phyloP scores from a whole-genome alignment of 2,888 invertebrate genomes.

The Spilosoma lubricipeda region DNA sequence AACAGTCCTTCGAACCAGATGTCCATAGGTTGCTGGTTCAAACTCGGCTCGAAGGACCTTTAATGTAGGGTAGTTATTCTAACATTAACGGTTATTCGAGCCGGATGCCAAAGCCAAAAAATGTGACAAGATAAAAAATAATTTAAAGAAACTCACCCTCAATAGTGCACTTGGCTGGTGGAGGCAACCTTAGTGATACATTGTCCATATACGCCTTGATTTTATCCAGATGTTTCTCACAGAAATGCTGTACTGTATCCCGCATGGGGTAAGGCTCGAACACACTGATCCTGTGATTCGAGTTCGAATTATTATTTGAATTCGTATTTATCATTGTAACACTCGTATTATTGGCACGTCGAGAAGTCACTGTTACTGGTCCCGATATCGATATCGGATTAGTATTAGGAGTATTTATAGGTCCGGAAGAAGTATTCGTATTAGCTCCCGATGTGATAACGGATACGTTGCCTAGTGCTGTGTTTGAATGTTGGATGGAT shows the following conservation, averaged over 20 bases:
- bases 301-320: slow-evolving; percentile 50
- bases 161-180: slow-evolving; percentile 97
- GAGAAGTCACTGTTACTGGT: slow-evolving; percentile 84
- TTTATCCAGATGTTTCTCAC: slow-evolving; percentile 97
- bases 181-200: slow-evolving; percentile 93
- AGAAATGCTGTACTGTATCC: slow-evolving; percentile 97
- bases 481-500: slow-evolving; percentile 76
- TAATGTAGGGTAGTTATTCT: no score
- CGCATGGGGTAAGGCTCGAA: slow-evolving; percentile 97
- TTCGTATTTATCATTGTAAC: slow-evolving; percentile 89
- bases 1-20: neutral
- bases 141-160: slow-evolving; percentile 88
- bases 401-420: slow-evolving; percentile 32
- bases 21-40: no score
- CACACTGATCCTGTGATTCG: slow-evolving; percentile 90
- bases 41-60: no score
- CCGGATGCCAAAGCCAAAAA: no score
- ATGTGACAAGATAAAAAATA: neutral
- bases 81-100: no score
- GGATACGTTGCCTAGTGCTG: slow-evolving; percentile 75
- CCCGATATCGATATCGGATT: slow-evolving; percentile 81
- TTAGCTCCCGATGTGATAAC: slow-evolving; percentile 54
- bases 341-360: slow-evolving; percentile 90
- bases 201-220: slow-evolving; percentile 97
- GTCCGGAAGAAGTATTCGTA: slow-evolving; percentile 47